Evolutionary conservation across 2,797 vertebrate species (phyloP), one percentile per base, ranked within the genome.

Genomic region (Catharus ustulatus): DNA sequence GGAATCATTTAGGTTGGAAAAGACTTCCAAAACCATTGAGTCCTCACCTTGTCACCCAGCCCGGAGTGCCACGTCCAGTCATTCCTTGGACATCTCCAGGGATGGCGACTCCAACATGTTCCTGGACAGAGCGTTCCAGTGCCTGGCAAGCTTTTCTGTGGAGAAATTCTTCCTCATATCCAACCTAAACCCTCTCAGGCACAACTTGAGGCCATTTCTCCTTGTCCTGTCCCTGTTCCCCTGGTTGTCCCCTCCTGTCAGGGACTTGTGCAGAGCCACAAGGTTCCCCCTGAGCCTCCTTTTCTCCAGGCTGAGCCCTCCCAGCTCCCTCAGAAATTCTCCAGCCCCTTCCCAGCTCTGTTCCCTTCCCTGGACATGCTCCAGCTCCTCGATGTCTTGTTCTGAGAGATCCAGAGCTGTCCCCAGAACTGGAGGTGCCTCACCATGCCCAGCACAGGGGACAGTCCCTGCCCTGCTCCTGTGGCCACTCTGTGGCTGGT

Each of bases 161-260:
- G 23, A 11, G 40, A 24, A 59, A 46, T 15, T 67, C 13, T 4
- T 19, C 30, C 40, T 32, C 3, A 13, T 48, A n/a, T 27, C 40
- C 34, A 46, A 13, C 6, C 46, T 30, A 10, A 73, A 3, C 29
- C 40, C 3, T 4, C n/a, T 5, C 19, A 38, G 16, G 38, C 3
- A 1, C 52, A 40, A 0, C 14, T 0, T 26, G 52, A 7, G 13
- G 45, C 9, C 0, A 0, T 66, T 52, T 0, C 20, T 4, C 0
- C 30, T 59, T 1, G 0, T 21, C 13, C 46, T 87, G 38, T 73
- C 38, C 11, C 59, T 58, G 23, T 51, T 64, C n/a, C n/a, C n/a
- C n/a, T n/a, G n/a, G n/a, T n/a, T n/a, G n/a, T n/a, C n/a, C n/a
- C n/a, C n/a, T 88, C n/a, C 24, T 74, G 54, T 0, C 84, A 72